Percentiles rank a stretch among this genome's conserved stretches.
These are phyloP conservation scores for Deroplatys truncata DNA, from an alignment of 2,888 invertebrate species.

Conservation along the genomic window DNA sequence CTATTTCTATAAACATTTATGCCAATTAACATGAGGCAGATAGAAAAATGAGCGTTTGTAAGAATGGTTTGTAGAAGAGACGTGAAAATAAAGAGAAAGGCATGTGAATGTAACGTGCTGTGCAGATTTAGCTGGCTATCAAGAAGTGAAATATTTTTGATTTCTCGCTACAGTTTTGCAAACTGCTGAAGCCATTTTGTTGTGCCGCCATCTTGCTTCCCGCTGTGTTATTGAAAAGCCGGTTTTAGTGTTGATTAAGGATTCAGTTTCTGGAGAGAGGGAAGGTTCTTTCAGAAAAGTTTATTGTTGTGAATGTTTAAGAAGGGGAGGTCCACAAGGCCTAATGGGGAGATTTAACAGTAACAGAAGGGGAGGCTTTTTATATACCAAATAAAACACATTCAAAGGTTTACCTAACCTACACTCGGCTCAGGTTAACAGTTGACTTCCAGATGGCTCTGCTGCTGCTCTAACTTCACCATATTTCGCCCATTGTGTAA, in stretches of 20 bases:
- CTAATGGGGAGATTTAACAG: slow-evolving; percentile 7
- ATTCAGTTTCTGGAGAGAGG: slow-evolving; percentile 1
- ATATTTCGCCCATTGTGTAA: too few relatives aligned
- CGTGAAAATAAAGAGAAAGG: too few relatives aligned
- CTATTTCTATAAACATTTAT: too few relatives aligned
- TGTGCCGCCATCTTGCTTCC: slow-evolving; percentile 6
- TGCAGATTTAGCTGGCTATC: too few relatives aligned
- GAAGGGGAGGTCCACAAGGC: neutral
- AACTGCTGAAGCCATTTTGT: neutral
- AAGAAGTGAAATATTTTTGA: too few relatives aligned
- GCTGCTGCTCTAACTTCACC: too few relatives aligned
- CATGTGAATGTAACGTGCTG: too few relatives aligned
- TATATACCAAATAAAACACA: neutral
- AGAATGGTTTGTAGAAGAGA: too few relatives aligned
- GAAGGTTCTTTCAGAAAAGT: neutral
- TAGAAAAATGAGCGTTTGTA: too few relatives aligned
- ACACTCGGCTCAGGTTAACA: neutral
- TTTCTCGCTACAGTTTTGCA: neutral
- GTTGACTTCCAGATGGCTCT: neutral
- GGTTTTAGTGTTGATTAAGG: slow-evolving; percentile 6
- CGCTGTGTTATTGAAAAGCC: slow-evolving; percentile 4
- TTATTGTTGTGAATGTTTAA: slow-evolving; percentile 9
- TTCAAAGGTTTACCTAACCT: neutral
- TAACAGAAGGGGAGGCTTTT: neutral
- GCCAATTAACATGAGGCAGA: too few relatives aligned